phyloP scores from a whole-genome alignment of 2,797 vertebrate species.

The Coendou prehensilis region DNA sequence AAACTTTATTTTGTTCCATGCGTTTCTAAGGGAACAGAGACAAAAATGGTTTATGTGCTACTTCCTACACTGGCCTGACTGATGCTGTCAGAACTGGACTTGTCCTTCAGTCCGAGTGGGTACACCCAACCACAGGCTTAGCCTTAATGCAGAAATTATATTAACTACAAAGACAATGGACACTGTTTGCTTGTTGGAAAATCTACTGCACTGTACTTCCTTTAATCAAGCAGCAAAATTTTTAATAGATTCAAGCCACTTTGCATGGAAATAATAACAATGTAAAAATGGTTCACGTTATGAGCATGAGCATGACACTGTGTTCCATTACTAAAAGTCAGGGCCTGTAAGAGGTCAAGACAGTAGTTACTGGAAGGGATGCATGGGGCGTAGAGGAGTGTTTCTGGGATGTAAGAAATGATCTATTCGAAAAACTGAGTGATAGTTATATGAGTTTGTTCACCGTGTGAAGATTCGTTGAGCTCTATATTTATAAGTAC shows the following conservation, averaged over 20 bases:
- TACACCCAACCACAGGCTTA: constrained; percentile 44
- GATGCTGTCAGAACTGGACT: constrained; percentile 68
- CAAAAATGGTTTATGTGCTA: constrained; percentile 80
- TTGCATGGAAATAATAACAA: constrained; percentile 57
- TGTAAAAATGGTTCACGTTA: constrained; percentile 52
- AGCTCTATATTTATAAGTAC: constrained; percentile 6
- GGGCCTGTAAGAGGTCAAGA: neutral
- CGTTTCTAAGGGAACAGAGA: constrained; percentile 84
- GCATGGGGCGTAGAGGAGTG: no score
- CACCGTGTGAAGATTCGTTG: constrained; percentile 9
- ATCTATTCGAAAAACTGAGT: constrained; percentile 56
- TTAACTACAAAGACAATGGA: constrained; percentile 70
- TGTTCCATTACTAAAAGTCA: constrained; percentile 67
- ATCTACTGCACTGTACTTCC: constrained; percentile 45
- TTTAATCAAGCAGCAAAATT: constrained; percentile 66
- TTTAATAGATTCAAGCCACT: constrained; percentile 62
- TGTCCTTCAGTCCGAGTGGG: constrained; percentile 66
- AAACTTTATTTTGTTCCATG: constrained; percentile 82
- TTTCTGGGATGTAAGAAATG: neutral
- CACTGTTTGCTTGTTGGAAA: constrained; percentile 66
- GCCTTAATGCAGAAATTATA: constrained; percentile 26
- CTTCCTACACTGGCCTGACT: constrained; percentile 67
- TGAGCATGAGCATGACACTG: constrained; percentile 15
- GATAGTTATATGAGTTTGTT: neutral
- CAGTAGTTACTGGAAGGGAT: neutral